phyloP scores from a whole-genome alignment of 2,113 vertebrate genomes.

The Danionella cerebrum region DNA sequence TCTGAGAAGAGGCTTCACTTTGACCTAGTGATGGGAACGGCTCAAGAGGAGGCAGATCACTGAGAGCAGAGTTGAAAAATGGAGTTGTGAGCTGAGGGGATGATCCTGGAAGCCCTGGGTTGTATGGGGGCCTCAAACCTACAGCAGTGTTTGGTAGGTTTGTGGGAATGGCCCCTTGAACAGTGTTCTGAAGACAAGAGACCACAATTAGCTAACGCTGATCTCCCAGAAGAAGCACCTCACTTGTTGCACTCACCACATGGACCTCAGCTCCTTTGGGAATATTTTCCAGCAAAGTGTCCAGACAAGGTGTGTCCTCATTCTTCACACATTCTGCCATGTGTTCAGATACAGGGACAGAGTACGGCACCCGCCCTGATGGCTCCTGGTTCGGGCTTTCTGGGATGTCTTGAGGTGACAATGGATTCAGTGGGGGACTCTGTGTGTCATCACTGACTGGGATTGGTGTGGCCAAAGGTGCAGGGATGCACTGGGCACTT shows the following conservation, averaged over 20 bases:
- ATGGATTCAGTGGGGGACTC: conserved; percentile 55
- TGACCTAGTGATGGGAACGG: conserved; percentile 62
- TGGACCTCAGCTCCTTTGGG: conserved; percentile 71
- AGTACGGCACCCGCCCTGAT: conserved; percentile 63
- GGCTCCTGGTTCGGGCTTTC: conserved; percentile 67
- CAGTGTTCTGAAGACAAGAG: conserved; percentile 59
- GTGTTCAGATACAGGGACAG: conserved; percentile 78
- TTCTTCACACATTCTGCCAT: conserved; percentile 86
- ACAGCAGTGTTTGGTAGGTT: conserved; percentile 81
- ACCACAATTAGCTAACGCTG: not conserved
- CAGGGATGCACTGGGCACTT: conserved; percentile 71
- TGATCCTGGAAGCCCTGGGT: conserved; percentile 69
- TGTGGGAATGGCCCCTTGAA: conserved; percentile 82
- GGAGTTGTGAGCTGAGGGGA: conserved; percentile 70
- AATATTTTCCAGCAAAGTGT: conserved; percentile 81
- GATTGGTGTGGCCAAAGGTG: conserved; percentile 68
- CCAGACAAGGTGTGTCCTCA: conserved; percentile 64
- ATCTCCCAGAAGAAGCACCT: not conserved
- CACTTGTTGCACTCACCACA: conserved; percentile 64
- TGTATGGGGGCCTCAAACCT: conserved; percentile 72
- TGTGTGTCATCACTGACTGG: conserved; percentile 69
- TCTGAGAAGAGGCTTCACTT: conserved; percentile 65
- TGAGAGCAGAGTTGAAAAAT: conserved; percentile 62
- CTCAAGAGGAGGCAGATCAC: conserved; percentile 65
- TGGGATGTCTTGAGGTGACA: conserved; percentile 53